phyloP scores from a whole-genome alignment of 1,140 invertebrate species.

The Tetramorium parvispinum region DNA sequence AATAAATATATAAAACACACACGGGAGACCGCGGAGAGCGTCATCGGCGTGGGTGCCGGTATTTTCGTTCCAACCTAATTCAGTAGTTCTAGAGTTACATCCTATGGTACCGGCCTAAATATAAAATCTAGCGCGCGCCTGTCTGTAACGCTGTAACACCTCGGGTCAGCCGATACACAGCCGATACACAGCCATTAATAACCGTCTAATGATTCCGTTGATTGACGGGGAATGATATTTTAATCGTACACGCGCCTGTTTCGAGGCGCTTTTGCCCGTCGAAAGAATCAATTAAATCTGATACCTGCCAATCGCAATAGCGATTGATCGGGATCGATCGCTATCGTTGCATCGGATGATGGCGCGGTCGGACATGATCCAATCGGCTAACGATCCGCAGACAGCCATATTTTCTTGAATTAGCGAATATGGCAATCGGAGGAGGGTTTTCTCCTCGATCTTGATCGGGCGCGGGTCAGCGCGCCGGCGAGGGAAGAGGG shows the following conservation, averaged over 20 bases:
- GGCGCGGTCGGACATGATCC: slow-evolving; percentile 31
- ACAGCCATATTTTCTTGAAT: slow-evolving; percentile 77
- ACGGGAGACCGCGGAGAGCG: slow-evolving; percentile 49
- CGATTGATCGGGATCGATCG: slow-evolving; percentile 6
- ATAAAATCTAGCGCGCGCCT: slow-evolving; percentile 83
- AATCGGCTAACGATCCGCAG: slow-evolving; percentile 33
- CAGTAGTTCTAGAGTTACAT: slow-evolving; percentile 83
- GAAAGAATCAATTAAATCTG: slow-evolving; percentile 12
- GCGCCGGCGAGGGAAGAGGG: slow-evolving; percentile 25
- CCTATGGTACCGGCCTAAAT: slow-evolving; percentile 79
- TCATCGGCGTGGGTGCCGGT: slow-evolving; percentile 74
- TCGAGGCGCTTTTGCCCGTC: background rate
- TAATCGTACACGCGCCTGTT: background rate
- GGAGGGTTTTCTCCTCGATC: slow-evolving; percentile 56
- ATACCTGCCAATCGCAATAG: background rate
- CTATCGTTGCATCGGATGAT: slow-evolving; percentile 9
- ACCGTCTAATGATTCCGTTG: slow-evolving; percentile 13
- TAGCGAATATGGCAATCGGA: slow-evolving; percentile 74
- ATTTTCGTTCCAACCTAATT: slow-evolving; percentile 84
- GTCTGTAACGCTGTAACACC: slow-evolving; percentile 67
- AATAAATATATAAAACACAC: slow-evolving; percentile 63
- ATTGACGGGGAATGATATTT: slow-evolving; percentile 7
- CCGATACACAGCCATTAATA: slow-evolving; percentile 3
- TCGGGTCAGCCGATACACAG: background rate
- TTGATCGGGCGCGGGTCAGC: slow-evolving; percentile 45